These are phyloP conservation scores for Gnathonemus echidnorhynchus DNA, from an alignment of 2,113 vertebrate species.

Conservation along the genomic window DNA sequence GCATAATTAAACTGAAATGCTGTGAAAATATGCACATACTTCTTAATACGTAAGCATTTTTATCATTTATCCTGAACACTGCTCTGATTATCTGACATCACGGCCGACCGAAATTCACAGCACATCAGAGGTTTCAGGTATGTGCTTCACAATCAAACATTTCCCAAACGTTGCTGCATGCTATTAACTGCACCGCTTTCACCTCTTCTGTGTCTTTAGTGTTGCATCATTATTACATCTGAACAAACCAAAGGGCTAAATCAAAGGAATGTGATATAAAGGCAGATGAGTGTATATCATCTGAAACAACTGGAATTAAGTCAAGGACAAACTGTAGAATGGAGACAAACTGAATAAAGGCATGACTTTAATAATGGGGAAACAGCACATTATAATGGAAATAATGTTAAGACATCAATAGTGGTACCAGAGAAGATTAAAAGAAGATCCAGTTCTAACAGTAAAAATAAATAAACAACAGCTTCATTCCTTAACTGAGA, in stretches of 20 bases:
- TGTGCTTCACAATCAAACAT: background rate
- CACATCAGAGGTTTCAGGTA: background rate
- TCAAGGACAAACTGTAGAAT: background rate
- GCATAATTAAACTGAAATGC: conserved; percentile 4
- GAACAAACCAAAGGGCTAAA: background rate
- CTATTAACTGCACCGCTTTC: background rate
- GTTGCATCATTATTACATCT: background rate
- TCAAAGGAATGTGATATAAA: background rate
- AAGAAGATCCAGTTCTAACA: background rate
- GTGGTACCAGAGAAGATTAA: background rate
- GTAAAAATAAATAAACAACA: background rate
- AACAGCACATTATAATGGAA: background rate
- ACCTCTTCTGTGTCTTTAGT: background rate
- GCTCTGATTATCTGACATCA: background rate
- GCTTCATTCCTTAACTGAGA: background rate
- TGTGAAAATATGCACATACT: background rate
- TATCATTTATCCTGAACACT: background rate
- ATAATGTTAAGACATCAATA: background rate
- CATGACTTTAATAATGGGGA: background rate
- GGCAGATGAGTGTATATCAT: background rate
- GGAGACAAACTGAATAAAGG: background rate
- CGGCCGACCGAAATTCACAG: background rate
- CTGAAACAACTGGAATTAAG: background rate
- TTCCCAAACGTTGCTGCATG: background rate
- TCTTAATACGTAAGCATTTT: background rate